phyloP scores from a whole-genome alignment of 2,888 invertebrate genomes.

The Danaus chrysippus region DNA sequence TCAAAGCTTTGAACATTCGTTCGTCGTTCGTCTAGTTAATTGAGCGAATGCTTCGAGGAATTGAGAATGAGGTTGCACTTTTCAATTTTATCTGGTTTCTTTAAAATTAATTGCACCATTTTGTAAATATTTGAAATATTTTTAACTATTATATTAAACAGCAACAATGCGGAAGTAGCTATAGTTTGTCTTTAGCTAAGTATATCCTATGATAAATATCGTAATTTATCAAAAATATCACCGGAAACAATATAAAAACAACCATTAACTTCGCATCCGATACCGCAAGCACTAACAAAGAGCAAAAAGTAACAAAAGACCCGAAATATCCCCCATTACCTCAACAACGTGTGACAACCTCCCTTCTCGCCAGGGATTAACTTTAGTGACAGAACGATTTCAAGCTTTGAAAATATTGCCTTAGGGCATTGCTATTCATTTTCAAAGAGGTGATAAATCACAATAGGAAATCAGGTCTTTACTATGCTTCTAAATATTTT shows the following conservation, averaged over 20 bases:
- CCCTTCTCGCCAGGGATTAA: not conserved
- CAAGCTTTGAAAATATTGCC: constrained; percentile 2
- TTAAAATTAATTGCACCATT: not conserved
- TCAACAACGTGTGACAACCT: constrained; percentile 19
- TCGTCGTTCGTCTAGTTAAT: constrained; percentile 6
- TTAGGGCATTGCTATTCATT: constrained; percentile 6
- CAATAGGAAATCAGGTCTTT: not conserved
- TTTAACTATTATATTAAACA: not conserved
- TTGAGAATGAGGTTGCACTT: not conserved
- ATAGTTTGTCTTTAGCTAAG: not conserved
- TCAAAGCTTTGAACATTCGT: constrained; percentile 8
- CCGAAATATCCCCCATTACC: constrained; percentile 24
- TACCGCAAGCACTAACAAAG: constrained; percentile 18
- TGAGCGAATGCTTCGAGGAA: constrained; percentile 6
- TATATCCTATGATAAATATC: not conserved
- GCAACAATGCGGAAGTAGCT: not conserved
- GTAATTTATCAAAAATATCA: constrained; percentile 2
- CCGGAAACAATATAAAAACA: constrained; percentile 12
- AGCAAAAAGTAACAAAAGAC: constrained; percentile 22
- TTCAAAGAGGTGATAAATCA: constrained; percentile 1
- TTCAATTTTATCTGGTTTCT: not conserved
- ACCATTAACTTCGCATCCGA: constrained; percentile 18
- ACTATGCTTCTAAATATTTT: not conserved
- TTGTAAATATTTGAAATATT: not conserved
- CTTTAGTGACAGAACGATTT: constrained; percentile 10